These are phyloP conservation scores for Pomacea maculata DNA, from an alignment of 1,140 invertebrate species.

Conservation along the genomic window DNA sequence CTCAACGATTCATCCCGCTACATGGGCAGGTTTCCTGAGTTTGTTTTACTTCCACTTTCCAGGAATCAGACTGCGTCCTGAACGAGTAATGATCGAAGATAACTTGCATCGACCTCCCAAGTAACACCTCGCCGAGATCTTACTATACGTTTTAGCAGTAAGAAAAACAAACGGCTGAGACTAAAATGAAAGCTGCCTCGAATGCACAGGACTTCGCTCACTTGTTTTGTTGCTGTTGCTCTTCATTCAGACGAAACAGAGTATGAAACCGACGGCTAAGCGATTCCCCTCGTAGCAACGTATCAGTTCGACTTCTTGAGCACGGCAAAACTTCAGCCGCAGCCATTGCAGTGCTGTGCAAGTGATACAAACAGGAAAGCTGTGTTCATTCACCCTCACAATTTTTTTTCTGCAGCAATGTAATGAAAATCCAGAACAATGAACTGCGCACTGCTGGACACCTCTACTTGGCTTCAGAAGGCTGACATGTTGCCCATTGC, in stretches of 20 bases:
- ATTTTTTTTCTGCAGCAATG: too few relatives aligned
- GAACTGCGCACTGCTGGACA: too few relatives aligned
- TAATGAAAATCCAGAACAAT: too few relatives aligned
- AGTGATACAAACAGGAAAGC: too few relatives aligned
- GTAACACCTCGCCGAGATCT: too few relatives aligned
- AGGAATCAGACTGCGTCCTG: neutral
- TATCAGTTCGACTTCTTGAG: constrained; percentile 45
- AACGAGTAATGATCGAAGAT: too few relatives aligned
- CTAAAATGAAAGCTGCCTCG: neutral
- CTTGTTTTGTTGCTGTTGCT: constrained; percentile 9
- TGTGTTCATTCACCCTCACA: too few relatives aligned
- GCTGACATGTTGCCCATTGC: too few relatives aligned
- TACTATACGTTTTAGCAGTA: too few relatives aligned
- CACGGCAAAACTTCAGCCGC: constrained; percentile 40
- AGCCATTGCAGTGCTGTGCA: constrained; percentile 11
- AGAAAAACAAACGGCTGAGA: neutral
- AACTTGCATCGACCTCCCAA: too few relatives aligned
- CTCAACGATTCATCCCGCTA: too few relatives aligned
- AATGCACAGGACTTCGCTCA: neutral
- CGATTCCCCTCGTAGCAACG: constrained; percentile 43
- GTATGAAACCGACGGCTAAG: constrained; percentile 48
- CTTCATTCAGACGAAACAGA: constrained; percentile 39
- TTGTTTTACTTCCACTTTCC: neutral
- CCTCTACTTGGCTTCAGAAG: too few relatives aligned
- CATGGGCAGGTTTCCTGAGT: neutral